Evolutionary conservation across 2,797 vertebrate genomes (phyloP).

Genomic region (Sciurus vulgaris): DNA sequence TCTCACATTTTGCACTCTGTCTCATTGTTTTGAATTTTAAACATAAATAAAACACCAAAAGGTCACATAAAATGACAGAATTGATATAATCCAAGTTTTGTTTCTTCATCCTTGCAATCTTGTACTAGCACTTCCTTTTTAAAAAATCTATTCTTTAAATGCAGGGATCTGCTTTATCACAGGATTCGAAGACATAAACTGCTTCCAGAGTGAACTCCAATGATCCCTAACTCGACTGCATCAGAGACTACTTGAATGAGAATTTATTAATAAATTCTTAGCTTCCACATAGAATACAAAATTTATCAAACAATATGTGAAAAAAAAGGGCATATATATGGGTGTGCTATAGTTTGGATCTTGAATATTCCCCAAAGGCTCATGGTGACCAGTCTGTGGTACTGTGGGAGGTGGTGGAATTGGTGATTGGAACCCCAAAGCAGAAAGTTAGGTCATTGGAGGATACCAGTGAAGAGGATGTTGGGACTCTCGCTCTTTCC

Average conservation of each 20-base stretch:
- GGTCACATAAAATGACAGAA: not conserved
- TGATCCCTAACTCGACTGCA: not conserved
- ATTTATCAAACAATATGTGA: not conserved
- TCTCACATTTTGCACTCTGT: not conserved
- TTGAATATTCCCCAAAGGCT: not conserved
- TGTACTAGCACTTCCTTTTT: not conserved
- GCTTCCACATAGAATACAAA: not conserved
- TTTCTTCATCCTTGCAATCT: not conserved
- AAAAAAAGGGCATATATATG: not conserved
- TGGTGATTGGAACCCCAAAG: not conserved
- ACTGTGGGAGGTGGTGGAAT: not conserved
- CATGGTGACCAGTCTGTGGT: not conserved
- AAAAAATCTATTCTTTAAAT: not conserved
- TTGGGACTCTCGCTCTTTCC: not conserved
- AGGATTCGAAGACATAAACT: not conserved
- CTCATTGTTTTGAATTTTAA: conserved; percentile 53
- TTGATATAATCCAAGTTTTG: not conserved
- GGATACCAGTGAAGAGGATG: not conserved
- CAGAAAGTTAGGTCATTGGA: not conserved
- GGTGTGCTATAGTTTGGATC: not conserved
- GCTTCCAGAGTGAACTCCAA: not conserved
- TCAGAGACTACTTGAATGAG: not conserved
- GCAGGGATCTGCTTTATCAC: not conserved
- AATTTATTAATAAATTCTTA: not conserved
- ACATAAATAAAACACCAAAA: conserved; percentile 43